Conservation (phyloP, 1,140 invertebrate genomes). For the Neodiprion fabricii region DNA sequence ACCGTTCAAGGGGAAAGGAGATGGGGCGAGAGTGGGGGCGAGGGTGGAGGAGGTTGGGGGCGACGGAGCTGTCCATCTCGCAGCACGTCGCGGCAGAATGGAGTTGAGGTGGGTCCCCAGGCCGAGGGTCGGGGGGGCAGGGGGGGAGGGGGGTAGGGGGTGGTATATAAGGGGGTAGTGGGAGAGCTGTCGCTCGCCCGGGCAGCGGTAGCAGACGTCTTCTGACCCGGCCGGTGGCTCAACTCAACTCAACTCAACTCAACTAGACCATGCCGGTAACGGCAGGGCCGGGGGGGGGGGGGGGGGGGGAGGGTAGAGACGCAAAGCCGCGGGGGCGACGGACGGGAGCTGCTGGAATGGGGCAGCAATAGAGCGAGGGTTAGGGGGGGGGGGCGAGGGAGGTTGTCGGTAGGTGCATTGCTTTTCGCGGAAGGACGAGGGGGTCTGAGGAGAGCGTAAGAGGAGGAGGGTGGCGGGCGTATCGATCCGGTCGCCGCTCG, state of each 20-base stretch:
- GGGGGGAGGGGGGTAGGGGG: slow-evolving; percentile 32
- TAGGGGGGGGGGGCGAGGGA: neutral
- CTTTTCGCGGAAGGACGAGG: slow-evolving; percentile 34
- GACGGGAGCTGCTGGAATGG: slow-evolving; percentile 26
- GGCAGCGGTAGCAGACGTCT: slow-evolving; percentile 58
- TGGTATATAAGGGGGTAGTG: slow-evolving; percentile 43
- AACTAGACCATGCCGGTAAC: slow-evolving; percentile 47
- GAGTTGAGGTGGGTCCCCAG: slow-evolving; percentile 42
- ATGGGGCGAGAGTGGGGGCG: neutral
- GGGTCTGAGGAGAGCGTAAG: slow-evolving; percentile 26
- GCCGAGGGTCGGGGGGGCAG: slow-evolving; percentile 16
- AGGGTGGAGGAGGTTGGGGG: slow-evolving; percentile 18
- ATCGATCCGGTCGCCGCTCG: slow-evolving; percentile 58
- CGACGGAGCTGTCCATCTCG: slow-evolving; percentile 50
- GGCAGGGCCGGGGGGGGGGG: slow-evolving; percentile 31
- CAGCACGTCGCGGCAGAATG: slow-evolving; percentile 51
- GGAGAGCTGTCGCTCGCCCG: slow-evolving; percentile 61
- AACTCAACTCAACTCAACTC: slow-evolving; percentile 52
- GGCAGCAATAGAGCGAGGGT: neutral
- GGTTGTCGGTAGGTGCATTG: slow-evolving; percentile 40
- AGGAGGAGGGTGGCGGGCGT: slow-evolving; percentile 46
- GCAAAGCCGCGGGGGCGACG: slow-evolving; percentile 22
- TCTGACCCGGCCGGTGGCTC: slow-evolving; percentile 61
- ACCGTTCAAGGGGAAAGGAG: neutral
- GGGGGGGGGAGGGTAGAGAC: slow-evolving; percentile 32